These are phyloP conservation scores for Sebastes taczanowskii DNA, from an alignment of 2,797 vertebrate genomes.

Conservation along the genomic window DNA sequence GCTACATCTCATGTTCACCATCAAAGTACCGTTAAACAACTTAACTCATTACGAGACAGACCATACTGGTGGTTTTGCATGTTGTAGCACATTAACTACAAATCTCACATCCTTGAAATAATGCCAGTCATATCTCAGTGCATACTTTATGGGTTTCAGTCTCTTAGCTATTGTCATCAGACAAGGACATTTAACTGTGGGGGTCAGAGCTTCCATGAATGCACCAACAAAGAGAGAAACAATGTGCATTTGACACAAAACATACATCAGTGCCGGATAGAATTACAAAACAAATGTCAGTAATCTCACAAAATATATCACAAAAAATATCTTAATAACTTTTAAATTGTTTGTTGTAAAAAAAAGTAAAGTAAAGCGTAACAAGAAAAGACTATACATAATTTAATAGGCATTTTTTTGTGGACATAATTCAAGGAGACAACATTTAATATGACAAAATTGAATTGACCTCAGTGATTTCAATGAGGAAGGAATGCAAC, in stretches of 20 bases:
- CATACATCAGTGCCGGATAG: background rate
- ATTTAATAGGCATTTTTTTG: background rate
- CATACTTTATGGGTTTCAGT: background rate
- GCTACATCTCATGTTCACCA: background rate
- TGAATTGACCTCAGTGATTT: background rate
- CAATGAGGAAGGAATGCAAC: background rate
- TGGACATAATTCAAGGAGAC: background rate
- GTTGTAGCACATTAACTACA: background rate
- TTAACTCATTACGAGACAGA: background rate
- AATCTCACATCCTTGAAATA: background rate
- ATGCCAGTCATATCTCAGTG: background rate
- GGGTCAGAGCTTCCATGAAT: background rate
- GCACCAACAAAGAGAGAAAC: background rate
- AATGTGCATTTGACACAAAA: background rate
- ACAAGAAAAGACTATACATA: background rate
- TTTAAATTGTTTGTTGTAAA: background rate
- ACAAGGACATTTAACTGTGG: background rate
- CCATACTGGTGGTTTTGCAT: background rate
- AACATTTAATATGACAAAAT: background rate
- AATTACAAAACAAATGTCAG: fast-evolving
- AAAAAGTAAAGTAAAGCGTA: background rate
- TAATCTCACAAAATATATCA: background rate
- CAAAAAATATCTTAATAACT: background rate
- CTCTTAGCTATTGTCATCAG: background rate
- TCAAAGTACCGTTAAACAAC: slow-evolving; percentile 37